Evolutionary conservation across 2,113 vertebrate genomes (phyloP).

Genomic region (Erythrolamprus reginae): DNA sequence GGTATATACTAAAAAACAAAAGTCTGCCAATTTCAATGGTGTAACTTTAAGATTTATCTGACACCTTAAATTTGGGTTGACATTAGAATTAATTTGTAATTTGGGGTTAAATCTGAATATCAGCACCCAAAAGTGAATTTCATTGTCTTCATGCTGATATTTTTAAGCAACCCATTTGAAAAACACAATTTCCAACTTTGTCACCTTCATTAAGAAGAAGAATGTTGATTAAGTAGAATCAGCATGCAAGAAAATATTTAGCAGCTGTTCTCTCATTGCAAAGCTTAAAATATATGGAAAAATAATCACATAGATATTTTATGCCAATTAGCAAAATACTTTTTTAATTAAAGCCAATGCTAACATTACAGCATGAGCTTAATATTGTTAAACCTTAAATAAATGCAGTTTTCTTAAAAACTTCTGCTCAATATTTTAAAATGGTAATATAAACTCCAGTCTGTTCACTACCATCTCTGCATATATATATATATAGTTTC

Average conservation of each 20-base stretch:
- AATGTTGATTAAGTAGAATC: constrained; percentile 45
- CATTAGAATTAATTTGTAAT: constrained; percentile 14
- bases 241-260: constrained; percentile 58
- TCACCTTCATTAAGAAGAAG: constrained; percentile 33
- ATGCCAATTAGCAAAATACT: constrained; percentile 61
- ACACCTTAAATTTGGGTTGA: constrained; percentile 25
- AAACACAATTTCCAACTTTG: constrained; percentile 37
- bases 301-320: constrained; percentile 57
- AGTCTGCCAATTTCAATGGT: constrained; percentile 33
- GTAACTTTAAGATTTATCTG: constrained; percentile 37
- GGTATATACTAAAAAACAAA: constrained; percentile 54
- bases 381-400: constrained; percentile 39
- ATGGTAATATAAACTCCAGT: constrained; percentile 34
- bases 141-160: constrained; percentile 40
- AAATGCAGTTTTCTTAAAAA: constrained; percentile 42
- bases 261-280: constrained; percentile 46
- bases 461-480: neutral
- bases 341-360: constrained; percentile 45
- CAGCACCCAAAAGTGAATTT: constrained; percentile 42
- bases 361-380: constrained; percentile 32
- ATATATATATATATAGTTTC: constrained; percentile 8
- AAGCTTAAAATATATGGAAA: constrained; percentile 45
- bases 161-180: constrained; percentile 38
- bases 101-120: constrained; percentile 35
- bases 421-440: constrained; percentile 38